phyloP scores from a whole-genome alignment of 2,888 invertebrate species.

The Phyllotreta cruciferae region DNA sequence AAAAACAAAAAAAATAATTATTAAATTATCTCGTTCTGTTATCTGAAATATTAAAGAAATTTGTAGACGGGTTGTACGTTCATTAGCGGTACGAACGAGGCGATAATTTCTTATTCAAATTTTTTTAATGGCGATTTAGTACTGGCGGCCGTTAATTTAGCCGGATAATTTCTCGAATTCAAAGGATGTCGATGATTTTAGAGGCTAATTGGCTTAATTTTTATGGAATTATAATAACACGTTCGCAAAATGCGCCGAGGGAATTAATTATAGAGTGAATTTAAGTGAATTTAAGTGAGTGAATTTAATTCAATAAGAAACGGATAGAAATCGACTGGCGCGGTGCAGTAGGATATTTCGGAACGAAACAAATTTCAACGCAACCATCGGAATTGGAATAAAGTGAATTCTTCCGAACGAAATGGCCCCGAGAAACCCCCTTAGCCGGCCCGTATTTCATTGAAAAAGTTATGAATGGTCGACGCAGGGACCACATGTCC shows the following conservation, averaged over 20 bases:
- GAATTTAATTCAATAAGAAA: too few relatives aligned
- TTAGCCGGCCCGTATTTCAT: constrained; percentile 20
- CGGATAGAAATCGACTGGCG: too few relatives aligned
- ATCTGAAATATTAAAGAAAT: constrained; percentile 27
- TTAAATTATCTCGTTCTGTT: constrained; percentile 26
- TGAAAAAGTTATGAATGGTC: constrained; percentile 28
- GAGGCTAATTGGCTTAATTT: too few relatives aligned
- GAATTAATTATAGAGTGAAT: too few relatives aligned
- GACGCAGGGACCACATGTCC: constrained; percentile 27
- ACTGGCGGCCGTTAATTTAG: too few relatives aligned
- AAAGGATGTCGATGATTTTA: too few relatives aligned
- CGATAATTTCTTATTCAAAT: constrained; percentile 21
- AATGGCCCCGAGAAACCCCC: constrained; percentile 1
- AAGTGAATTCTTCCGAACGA: constrained; percentile 2
- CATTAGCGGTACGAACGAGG: constrained; percentile 7
- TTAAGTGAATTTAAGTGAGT: too few relatives aligned
- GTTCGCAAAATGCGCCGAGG: too few relatives aligned
- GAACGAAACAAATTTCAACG: background rate
- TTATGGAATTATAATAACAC: too few relatives aligned
- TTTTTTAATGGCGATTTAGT: background rate
- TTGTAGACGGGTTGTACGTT: constrained; percentile 21
- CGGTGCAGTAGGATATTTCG: too few relatives aligned
- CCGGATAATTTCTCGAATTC: too few relatives aligned
- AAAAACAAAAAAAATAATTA: constrained; percentile 24
- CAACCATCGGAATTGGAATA: background rate